These are phyloP conservation scores for Antheraea assamensis DNA, from an alignment of 2,888 invertebrate genomes.

Conservation along the genomic window DNA sequence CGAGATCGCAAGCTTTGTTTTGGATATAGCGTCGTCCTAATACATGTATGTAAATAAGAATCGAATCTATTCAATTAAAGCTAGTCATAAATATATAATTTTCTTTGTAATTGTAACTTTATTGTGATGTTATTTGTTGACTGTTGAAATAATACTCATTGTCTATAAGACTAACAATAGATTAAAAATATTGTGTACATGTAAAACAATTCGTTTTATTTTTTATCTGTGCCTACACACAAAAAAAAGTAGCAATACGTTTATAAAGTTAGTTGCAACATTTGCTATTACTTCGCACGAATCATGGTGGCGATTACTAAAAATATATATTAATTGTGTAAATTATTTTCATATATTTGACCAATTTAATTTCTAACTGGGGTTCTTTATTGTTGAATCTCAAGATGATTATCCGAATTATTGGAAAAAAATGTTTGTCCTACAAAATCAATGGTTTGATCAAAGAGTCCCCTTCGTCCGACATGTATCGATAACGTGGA, in stretches of 20 bases:
- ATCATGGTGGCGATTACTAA: too few relatives aligned
- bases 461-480: too few relatives aligned
- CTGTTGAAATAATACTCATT: conserved; percentile 26
- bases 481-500: too few relatives aligned
- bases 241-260: not conserved
- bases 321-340: too few relatives aligned
- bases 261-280: not conserved
- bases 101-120: not conserved
- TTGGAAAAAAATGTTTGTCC: too few relatives aligned
- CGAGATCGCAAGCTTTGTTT: not conserved
- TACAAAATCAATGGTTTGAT: too few relatives aligned
- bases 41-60: not conserved
- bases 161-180: conserved; percentile 22
- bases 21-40: not conserved
- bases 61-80: not conserved
- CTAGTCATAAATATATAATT: conserved; percentile 15
- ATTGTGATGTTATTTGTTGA: conserved; percentile 19
- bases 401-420: too few relatives aligned
- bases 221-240: not conserved
- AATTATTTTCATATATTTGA: too few relatives aligned
- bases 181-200: conserved; percentile 17
- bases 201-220: conserved; percentile 12
- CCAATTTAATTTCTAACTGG: too few relatives aligned
- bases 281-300: not conserved
- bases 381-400: too few relatives aligned